phyloP scores from a whole-genome alignment of 2,888 invertebrate genomes.

The Cylloceria caligata region DNA sequence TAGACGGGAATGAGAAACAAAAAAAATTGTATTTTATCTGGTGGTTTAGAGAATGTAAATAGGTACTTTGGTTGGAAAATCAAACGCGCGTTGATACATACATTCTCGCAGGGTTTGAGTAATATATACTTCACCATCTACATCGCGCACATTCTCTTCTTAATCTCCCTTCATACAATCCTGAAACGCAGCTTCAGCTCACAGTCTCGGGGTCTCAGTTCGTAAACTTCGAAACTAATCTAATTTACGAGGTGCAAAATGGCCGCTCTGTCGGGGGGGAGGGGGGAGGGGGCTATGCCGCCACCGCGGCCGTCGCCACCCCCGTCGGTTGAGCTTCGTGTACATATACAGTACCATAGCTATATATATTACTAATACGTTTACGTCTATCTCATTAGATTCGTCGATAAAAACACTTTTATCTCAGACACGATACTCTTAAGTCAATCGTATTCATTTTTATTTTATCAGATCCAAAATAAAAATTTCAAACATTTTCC shows the following conservation, averaged over 20 bases:
- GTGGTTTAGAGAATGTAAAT: background rate
- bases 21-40: background rate
- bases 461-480: too few relatives aligned
- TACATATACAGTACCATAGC: conserved; percentile 21
- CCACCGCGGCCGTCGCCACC: conserved; percentile 37
- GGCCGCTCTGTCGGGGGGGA: conserved; percentile 68
- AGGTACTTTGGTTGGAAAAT: conserved; percentile 1
- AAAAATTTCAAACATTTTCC: too few relatives aligned
- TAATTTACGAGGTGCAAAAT: conserved; percentile 81
- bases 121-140: conserved; percentile 73
- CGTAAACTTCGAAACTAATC: conserved; percentile 81
- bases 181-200: conserved; percentile 67
- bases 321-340: conserved; percentile 33
- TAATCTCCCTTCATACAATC: conserved; percentile 75
- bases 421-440: background rate
- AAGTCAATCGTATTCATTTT: background rate
- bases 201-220: conserved; percentile 64
- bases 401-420: conserved; percentile 1
- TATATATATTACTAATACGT: conserved; percentile 34
- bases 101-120: background rate
- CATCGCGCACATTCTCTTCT: conserved; percentile 76
- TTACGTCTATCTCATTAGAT: conserved; percentile 19
- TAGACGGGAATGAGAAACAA: background rate
- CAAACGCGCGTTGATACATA: background rate
- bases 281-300: conserved; percentile 32